phyloP scores from a whole-genome alignment of 2,113 vertebrate species.

The Monarcha castaneiventris region DNA sequence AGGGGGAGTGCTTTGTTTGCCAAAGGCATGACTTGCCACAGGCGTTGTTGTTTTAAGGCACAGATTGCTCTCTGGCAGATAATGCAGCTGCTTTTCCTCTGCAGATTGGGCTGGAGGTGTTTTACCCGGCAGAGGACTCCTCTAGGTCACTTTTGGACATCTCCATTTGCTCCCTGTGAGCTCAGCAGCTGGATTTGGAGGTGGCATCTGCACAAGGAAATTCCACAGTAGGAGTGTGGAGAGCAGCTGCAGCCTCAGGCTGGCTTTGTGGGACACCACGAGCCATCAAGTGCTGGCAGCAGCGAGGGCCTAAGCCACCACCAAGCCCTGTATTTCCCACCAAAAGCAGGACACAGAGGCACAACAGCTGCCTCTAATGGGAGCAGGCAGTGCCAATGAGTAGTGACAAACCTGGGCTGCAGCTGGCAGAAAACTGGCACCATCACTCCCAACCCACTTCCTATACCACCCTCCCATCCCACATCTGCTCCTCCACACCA shows the following conservation, averaged over 20 bases:
- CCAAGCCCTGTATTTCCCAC: background rate
- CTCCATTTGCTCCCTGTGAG: background rate
- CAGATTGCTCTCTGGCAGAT: background rate
- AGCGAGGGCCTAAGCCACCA: fast-evolving
- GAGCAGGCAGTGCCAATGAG: background rate
- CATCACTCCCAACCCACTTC: background rate
- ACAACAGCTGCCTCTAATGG: background rate
- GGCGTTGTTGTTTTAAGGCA: background rate
- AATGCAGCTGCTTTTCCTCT: background rate
- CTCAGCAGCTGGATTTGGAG: background rate
- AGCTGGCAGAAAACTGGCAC: background rate
- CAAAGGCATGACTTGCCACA: background rate
- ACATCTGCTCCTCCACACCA: background rate
- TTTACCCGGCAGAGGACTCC: background rate
- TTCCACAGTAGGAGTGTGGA: background rate
- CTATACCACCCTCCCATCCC: background rate
- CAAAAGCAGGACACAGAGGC: background rate
- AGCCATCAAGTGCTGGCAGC: background rate
- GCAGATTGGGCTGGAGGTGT: background rate
- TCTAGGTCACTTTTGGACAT: background rate
- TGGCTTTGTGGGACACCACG: fast-evolving
- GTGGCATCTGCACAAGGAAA: background rate
- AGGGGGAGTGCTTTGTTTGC: background rate
- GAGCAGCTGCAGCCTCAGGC: background rate
- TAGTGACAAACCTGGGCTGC: background rate